Conservation (phyloP, 2,113 vertebrate genomes). For the Serilophus lunatus region DNA sequence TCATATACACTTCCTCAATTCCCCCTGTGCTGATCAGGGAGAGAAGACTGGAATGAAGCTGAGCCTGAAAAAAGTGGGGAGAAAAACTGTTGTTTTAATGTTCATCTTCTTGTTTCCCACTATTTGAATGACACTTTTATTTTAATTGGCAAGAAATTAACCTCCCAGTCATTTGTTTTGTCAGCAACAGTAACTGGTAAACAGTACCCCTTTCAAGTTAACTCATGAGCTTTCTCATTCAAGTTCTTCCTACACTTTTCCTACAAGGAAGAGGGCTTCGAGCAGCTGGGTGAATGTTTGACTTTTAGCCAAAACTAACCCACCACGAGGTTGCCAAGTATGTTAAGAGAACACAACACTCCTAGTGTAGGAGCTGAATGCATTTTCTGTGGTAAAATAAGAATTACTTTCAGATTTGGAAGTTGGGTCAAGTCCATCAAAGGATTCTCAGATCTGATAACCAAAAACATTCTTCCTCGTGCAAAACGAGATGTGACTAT, state of each 20-base stretch:
- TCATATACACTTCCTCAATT: fast-evolving
- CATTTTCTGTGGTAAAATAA: not conserved
- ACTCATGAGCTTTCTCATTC: not conserved
- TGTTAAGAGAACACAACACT: not conserved
- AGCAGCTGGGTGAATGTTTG: not conserved
- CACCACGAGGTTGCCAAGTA: not conserved
- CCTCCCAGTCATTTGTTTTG: not conserved
- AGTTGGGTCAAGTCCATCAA: not conserved
- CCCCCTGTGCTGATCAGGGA: not conserved
- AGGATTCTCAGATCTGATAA: not conserved
- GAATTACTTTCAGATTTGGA: not conserved
- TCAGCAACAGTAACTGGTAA: not conserved
- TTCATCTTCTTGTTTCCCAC: not conserved
- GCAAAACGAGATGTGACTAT: not conserved
- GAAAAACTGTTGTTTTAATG: fast-evolving
- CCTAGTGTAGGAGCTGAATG: not conserved
- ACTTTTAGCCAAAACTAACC: not conserved
- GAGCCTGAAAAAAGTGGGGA: not conserved
- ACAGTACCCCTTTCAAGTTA: not conserved
- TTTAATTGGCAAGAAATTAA: not conserved
- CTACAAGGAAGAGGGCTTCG: not conserved
- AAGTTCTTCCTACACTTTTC: not conserved
- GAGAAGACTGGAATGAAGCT: not conserved
- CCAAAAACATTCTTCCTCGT: not conserved
- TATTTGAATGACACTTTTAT: not conserved